Percentiles rank a stretch among this genome's conserved stretches.
Conservation (phyloP, 2,113 vertebrate species). For the Ramphastos sulfuratus region DNA sequence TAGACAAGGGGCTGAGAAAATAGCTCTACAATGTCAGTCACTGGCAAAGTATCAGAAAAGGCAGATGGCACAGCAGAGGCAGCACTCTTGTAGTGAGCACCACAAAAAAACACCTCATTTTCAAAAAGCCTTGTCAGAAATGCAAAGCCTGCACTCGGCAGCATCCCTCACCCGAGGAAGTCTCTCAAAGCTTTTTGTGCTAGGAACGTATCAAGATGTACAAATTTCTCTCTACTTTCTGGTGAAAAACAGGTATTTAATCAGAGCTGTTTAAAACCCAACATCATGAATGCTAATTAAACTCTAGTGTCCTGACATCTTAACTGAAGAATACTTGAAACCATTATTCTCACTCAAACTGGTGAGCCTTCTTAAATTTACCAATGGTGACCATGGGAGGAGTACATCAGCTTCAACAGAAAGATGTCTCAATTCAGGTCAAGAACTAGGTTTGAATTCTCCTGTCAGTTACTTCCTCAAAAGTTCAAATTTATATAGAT, state of each 20-base stretch:
- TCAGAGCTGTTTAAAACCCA: not conserved
- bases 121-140: not conserved
- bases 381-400: not conserved
- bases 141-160: not conserved
- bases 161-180: not conserved
- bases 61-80: not conserved
- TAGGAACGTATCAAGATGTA: not conserved
- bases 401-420: not conserved
- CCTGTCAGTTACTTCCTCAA: not conserved
- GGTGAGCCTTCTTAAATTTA: not conserved
- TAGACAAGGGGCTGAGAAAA: not conserved
- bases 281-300: not conserved
- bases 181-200: not conserved
- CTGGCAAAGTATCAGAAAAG: not conserved
- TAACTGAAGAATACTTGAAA: not conserved
- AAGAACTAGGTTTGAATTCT: not conserved
- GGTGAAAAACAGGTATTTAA: not conserved
- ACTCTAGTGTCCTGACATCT: not conserved
- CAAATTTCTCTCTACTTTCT: not conserved
- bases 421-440: not conserved
- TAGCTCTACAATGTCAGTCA: not conserved
- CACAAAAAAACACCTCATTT: not conserved
- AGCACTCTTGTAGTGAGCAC: not conserved
- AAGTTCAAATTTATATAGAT: not conserved
- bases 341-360: not conserved